phyloP scores from a whole-genome alignment of 2,113 vertebrate species.

The Lipotes vexillifer region DNA sequence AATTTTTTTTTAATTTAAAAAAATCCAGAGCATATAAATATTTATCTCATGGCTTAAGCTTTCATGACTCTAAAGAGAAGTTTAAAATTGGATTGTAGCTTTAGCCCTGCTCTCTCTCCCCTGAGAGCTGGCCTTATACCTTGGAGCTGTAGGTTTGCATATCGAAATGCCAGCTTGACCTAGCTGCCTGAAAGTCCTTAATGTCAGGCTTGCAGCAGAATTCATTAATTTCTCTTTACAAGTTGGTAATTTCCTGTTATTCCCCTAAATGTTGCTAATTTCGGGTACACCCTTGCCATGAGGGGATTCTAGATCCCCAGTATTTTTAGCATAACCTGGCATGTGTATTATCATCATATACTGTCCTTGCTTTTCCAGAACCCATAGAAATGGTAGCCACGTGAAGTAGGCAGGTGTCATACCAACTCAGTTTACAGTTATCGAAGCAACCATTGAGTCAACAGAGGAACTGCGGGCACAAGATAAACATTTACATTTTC shows the following conservation, averaged over 20 bases:
- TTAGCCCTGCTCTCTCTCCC: neutral
- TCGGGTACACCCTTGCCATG: neutral
- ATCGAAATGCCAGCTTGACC: constrained; percentile 47
- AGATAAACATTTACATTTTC: neutral
- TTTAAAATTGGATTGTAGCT: constrained; percentile 14
- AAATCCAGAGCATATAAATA: constrained; percentile 46
- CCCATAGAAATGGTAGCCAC: neutral
- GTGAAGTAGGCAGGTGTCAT: neutral
- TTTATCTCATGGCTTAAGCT: constrained; percentile 33
- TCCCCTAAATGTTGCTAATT: neutral
- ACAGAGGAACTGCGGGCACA: neutral
- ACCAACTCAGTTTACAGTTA: neutral
- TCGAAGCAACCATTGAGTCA: neutral
- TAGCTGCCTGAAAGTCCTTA: constrained; percentile 3
- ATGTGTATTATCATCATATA: neutral
- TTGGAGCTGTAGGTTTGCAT: constrained; percentile 51
- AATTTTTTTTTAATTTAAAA: neutral
- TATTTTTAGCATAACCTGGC: neutral
- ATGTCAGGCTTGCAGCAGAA: constrained; percentile 14
- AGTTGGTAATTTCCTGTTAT: neutral
- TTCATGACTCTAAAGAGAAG: constrained; percentile 34
- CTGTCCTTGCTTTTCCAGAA: neutral
- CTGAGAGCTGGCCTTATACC: constrained; percentile 52
- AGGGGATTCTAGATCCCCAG: neutral
- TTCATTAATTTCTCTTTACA: neutral